Evolutionary conservation across 64 coral and sea anemone genomes (phyloP), one percentile per base, ranked within the genome.

Genomic region (Montipora capricornis): DNA sequence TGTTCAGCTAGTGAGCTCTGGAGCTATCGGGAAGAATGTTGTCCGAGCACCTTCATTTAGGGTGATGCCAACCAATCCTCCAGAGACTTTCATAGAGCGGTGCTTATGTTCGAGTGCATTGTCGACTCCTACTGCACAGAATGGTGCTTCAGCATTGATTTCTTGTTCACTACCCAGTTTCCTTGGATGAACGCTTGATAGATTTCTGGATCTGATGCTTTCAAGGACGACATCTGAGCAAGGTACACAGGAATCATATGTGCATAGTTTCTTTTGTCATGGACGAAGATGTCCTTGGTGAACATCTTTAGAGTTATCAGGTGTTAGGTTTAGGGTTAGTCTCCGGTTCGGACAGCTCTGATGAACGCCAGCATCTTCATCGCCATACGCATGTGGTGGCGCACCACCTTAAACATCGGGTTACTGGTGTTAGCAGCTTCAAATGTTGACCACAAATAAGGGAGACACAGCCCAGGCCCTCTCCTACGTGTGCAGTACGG

Each of bases 231-330:
- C 29, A 37, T 37, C 29, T 37, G 29, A 37, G 29, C 29, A 37
- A 37, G 29, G 29, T 37, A 37, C 29, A 2, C 29, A 37, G 29
- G 29, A 37, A 37, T 37, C 29, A 81, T 91, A 15, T 64, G 26
- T 50, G 78, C 60, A 51, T 91, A 91, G 14, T 90, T 90, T 29
- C 47, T 14, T 24, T 22, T 75, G 58, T 89, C 87, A 53, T 89
- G 60, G 60, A 0, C 60, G 60, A 64, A 64, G 60, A 64, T 0
- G 60, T 64, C 8, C 60, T 64, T 64, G 60, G 60, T 64, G 15
- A 64, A 64, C 29, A 37, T 37, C 29, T 37, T 1, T 37, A 37
- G 29, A 37, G 29, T 37, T 37, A 37, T 37, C 29, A 37, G 29
- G 29, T 37, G 29, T 37, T 37, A 37, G 29, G 1, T 37, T 37